phyloP scores from a whole-genome alignment of 2,113 vertebrate species.

The Girardinichthys multiradiatus region DNA sequence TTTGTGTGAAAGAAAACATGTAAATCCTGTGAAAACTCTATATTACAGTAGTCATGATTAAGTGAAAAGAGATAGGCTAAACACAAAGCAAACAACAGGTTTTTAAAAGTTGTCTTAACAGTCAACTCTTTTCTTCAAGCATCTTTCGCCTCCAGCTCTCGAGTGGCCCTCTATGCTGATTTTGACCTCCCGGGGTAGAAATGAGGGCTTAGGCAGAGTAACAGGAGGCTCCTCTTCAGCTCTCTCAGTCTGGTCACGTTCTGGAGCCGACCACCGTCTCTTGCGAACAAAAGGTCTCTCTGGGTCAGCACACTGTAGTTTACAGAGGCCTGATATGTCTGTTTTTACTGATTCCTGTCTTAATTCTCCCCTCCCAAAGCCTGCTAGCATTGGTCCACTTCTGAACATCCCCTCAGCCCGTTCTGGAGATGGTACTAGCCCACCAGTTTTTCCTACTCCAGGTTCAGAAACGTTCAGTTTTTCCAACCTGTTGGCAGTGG shows the following conservation, averaged over 20 bases:
- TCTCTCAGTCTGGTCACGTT: conserved; percentile 92
- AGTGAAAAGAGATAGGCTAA: conserved; percentile 63
- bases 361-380: conserved; percentile 85
- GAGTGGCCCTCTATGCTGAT: conserved; percentile 98
- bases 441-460: conserved; percentile 73
- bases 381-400: conserved; percentile 39
- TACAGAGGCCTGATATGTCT: conserved; percentile 77
- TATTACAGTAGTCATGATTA: conserved; percentile 94
- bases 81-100: conserved; percentile 62
- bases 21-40: conserved; percentile 92
- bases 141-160: conserved; percentile 89
- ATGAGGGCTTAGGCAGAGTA: conserved; percentile 95
- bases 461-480: conserved; percentile 72
- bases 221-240: conserved; percentile 91
- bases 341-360: conserved; percentile 85
- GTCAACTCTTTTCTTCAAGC: conserved; percentile 58
- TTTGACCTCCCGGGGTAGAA: conserved; percentile 99
- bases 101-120: conserved; percentile 55
- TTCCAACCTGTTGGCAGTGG: conserved; percentile 70
- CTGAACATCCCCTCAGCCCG: conserved; percentile 42
- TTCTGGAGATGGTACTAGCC: conserved; percentile 43
- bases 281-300: conserved; percentile 84
- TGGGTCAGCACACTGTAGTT: conserved; percentile 81
- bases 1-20: conserved; percentile 87
- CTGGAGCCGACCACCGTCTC: conserved; percentile 98